Evolutionary conservation across 1,140 invertebrate genomes (phyloP).

Genomic region (Macrotrachela quadricornifera): DNA sequence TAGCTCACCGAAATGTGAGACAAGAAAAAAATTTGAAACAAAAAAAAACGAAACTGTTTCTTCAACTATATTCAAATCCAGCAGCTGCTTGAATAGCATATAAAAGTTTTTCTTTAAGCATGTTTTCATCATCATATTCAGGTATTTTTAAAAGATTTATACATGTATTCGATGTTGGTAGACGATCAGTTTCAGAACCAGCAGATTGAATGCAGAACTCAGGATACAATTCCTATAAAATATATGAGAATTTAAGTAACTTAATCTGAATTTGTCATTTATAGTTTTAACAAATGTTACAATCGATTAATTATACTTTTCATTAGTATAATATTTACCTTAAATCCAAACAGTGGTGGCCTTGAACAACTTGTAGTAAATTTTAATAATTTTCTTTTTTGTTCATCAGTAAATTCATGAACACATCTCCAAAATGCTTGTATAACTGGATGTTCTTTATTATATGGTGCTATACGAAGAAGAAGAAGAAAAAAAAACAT

Average conservation of each 20-base stretch:
- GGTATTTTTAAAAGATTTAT: constrained; percentile 91
- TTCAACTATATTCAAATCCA: constrained; percentile 74
- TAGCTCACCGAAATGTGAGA: too few relatives aligned
- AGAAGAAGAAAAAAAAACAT: constrained; percentile 8
- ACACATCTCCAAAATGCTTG: constrained; percentile 65
- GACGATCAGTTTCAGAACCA: constrained; percentile 50
- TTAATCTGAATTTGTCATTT: background rate
- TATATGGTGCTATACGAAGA: background rate
- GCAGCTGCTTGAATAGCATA: constrained; percentile 81
- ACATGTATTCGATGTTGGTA: constrained; percentile 85
- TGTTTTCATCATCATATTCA: constrained; percentile 54
- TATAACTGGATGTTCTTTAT: constrained; percentile 43
- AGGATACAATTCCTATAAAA: constrained; percentile 34
- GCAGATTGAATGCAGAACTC: constrained; percentile 78
- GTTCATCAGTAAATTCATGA: constrained; percentile 53
- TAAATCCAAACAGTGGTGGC: constrained; percentile 87
- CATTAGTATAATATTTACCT: constrained; percentile 34
- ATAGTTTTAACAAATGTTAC: too few relatives aligned
- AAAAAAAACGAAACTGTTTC: background rate
- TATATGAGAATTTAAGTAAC: background rate
- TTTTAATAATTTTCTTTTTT: constrained; percentile 65
- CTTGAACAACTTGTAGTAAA: constrained; percentile 90
- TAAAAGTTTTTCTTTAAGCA: constrained; percentile 57
- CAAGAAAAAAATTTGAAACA: too few relatives aligned
- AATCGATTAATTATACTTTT: background rate